Base-by-base conservation (phyloP, 1,140 invertebrate species). In the Anoplophora glabripennis region DNA sequence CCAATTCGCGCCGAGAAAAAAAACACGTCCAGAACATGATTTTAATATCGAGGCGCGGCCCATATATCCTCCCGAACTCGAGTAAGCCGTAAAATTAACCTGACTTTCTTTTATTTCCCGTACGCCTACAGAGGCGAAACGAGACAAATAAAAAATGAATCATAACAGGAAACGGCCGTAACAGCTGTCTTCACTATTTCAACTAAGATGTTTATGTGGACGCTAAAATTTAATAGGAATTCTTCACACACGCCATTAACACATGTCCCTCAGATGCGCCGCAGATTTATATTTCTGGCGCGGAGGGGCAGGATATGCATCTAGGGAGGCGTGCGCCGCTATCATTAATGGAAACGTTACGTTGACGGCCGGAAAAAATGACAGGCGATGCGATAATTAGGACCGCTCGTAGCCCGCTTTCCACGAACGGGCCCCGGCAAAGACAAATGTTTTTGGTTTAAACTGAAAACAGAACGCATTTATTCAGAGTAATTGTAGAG, bases 171-270 rank as follows among this genome's bases (percentile, higher is more conserved):
- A 49, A 36, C 47, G 15, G 34, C 34, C 34, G 47, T 49, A 35
- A 49, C 34, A 36, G 47, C 47, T 49, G 47, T 49, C 47, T 49
- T 49, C 47, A 49, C 44, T n/a, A 46, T 46, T 46, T 46, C 28
- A 46, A 46, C 44, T 46, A 46, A 46, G 44, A 17, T 46, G 44
- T 46, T 46, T 46, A 46, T 46, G 18, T 46, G 44, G 28, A 49
- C 35, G 47, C 47, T 49, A 49, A 49, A 49, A 49, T 49, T 49
- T 49, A 49, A 49, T 49, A 49, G 33, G 28, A 34, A 34, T 37
- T 49, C 47, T 36, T 40, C 47, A 49, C 34, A 10, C 47, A 49
- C 28, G 28, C 47, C 47, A 49, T 49, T 49, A 49, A 35, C 47
- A 49, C 28, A 49, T 49, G 47, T 35, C 47, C 35, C 35, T 49